Conservation (phyloP, 2,888 invertebrate genomes). For the Apocheima hispidaria region DNA sequence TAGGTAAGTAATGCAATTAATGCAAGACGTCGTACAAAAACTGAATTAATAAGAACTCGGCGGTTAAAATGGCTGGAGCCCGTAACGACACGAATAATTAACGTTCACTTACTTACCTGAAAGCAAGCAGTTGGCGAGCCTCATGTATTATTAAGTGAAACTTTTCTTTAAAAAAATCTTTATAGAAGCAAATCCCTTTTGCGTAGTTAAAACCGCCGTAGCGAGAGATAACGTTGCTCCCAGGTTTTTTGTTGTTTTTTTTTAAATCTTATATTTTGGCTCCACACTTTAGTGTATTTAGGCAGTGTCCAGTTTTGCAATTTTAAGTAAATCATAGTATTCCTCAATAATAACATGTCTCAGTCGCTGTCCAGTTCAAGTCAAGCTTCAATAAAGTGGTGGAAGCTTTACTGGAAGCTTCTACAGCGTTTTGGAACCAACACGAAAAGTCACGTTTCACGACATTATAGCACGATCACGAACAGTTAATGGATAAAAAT, state of each 20-base stretch:
- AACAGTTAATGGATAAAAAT: too few relatives aligned
- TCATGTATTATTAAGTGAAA: conserved; percentile 40
- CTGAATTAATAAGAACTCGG: conserved; percentile 36
- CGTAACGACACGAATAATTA: conserved; percentile 35
- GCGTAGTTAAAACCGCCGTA: conserved; percentile 38
- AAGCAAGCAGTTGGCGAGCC: conserved; percentile 30
- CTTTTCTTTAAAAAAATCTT: conserved; percentile 43
- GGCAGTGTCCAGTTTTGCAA: too few relatives aligned
- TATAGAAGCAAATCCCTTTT: conserved; percentile 35
- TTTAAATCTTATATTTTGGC: neutral
- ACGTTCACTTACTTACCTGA: conserved; percentile 32
- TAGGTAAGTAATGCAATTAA: conserved; percentile 3
- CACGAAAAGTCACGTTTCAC: too few relatives aligned
- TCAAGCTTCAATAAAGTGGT: too few relatives aligned
- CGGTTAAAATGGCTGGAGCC: conserved; percentile 22
- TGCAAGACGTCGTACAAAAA: conserved; percentile 30
- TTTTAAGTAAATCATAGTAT: too few relatives aligned
- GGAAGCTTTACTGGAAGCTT: too few relatives aligned
- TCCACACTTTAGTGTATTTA: neutral
- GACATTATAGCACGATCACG: too few relatives aligned
- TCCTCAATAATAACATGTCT: too few relatives aligned
- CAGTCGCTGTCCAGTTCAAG: too few relatives aligned
- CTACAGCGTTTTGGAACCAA: too few relatives aligned
- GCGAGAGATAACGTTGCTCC: too few relatives aligned
- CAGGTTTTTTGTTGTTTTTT: too few relatives aligned